Percentiles rank a stretch among this genome's conserved stretches.
These are phyloP conservation scores for Drosophila aff. DNA, from an alignment of 1,140 invertebrate genomes.

Conservation along the genomic window DNA sequence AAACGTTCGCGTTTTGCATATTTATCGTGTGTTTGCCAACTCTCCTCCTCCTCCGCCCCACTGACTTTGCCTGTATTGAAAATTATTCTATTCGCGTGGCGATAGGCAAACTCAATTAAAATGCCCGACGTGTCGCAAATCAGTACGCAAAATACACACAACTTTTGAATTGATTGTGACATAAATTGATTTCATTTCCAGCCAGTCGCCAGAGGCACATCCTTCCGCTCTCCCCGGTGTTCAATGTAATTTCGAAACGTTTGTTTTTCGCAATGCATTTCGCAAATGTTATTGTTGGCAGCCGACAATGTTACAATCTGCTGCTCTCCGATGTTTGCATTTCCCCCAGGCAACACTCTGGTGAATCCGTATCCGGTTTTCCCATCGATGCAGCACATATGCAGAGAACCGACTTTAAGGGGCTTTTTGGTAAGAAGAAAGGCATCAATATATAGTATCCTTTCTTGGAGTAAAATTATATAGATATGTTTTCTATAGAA, in stretches of 20 bases:
- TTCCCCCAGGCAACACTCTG: slow-evolving; percentile 19
- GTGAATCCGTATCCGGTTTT: slow-evolving; percentile 11
- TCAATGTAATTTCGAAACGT: slow-evolving; percentile 10
- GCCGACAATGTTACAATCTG: slow-evolving; percentile 42
- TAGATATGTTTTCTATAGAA: slow-evolving; percentile 1
- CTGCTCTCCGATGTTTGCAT: slow-evolving; percentile 34
- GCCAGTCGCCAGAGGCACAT: neutral
- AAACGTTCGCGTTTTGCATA: slow-evolving; percentile 76
- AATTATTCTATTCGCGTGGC: slow-evolving; percentile 66
- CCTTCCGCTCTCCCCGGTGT: neutral
- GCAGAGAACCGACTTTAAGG: slow-evolving; percentile 2
- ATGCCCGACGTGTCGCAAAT: slow-evolving; percentile 71
- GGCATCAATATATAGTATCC: neutral
- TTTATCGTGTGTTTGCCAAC: slow-evolving; percentile 60
- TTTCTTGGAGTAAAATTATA: neutral
- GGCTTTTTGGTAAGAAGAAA: neutral
- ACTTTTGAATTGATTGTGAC: slow-evolving; percentile 65
- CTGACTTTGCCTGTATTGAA: slow-evolving; percentile 20
- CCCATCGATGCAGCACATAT: slow-evolving; percentile 11
- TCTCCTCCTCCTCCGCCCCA: neutral
- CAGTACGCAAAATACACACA: slow-evolving; percentile 53
- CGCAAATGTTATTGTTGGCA: slow-evolving; percentile 45
- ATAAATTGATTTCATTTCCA: slow-evolving; percentile 58
- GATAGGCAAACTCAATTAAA: slow-evolving; percentile 77
- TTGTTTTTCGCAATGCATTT: slow-evolving; percentile 45